phyloP scores from a whole-genome alignment of 2,888 invertebrate species.

The Limnephilus rhombicus region DNA sequence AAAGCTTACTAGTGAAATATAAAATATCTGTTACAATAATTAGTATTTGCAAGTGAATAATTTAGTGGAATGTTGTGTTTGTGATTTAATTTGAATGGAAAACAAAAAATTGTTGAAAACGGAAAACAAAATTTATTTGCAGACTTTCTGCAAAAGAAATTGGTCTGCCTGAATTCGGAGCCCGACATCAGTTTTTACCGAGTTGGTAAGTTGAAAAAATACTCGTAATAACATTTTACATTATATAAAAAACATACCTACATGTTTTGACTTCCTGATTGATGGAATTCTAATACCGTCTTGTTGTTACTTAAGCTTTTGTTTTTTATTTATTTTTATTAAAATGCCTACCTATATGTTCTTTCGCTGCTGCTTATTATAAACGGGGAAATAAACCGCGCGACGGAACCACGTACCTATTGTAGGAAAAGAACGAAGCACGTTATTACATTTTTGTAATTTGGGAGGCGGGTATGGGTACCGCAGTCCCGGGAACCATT shows the following conservation, averaged over 20 bases:
- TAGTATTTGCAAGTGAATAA: not conserved
- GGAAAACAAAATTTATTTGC: too few species aligned
- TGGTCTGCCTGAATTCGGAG: not conserved
- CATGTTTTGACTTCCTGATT: not conserved
- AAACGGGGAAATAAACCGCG: too few species aligned
- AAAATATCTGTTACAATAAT: not conserved
- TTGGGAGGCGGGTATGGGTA: too few species aligned
- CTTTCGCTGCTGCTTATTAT: too few species aligned
- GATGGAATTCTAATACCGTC: not conserved
- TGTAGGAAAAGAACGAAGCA: too few species aligned
- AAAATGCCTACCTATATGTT: too few species aligned
- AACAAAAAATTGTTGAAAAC: not conserved
- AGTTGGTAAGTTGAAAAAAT: not conserved
- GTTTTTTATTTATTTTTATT: not conserved
- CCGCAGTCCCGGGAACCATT: too few species aligned
- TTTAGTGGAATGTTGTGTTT: not conserved
- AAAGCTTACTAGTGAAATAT: not conserved
- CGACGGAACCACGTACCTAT: too few species aligned
- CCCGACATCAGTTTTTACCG: not conserved
- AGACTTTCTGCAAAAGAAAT: not conserved
- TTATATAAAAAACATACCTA: not conserved
- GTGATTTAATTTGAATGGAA: not conserved
- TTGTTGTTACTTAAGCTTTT: not conserved
- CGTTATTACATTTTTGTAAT: too few species aligned
- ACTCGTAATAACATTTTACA: not conserved